Conservation (phyloP, 92 coral and sea anemone genomes). For the Actinostola sp. region DNA sequence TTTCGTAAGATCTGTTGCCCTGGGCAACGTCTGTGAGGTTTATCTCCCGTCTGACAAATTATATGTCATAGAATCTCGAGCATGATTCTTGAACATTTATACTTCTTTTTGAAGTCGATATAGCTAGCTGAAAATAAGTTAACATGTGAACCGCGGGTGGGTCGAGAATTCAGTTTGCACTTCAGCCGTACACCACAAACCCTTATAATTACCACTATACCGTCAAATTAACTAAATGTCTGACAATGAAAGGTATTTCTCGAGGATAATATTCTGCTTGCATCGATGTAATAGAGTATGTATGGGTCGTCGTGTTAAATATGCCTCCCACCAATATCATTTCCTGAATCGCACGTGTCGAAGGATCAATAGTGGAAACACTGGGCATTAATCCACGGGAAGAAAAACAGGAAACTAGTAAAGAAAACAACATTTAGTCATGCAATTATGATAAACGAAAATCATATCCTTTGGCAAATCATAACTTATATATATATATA, state of each 20-base stretch:
- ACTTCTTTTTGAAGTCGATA: too few species aligned
- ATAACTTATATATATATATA: too few species aligned
- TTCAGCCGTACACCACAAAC: too few species aligned
- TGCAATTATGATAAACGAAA: neutral
- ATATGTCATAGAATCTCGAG: too few species aligned
- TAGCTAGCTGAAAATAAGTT: too few species aligned
- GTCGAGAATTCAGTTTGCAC: too few species aligned
- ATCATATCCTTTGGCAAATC: neutral
- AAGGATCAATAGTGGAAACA: neutral
- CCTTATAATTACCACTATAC: too few species aligned
- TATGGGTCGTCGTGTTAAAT: neutral
- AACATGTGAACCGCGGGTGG: too few species aligned
- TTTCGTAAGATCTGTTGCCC: neutral
- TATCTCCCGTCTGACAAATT: too few species aligned
- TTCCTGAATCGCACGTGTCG: neutral
- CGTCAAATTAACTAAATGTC: neutral
- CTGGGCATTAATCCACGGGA: neutral
- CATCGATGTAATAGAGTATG: too few species aligned
- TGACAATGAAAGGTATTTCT: conserved; percentile 7
- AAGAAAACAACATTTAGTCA: neutral
- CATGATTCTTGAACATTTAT: too few species aligned
- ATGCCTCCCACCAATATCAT: neutral
- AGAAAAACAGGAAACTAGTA: conserved; percentile 6
- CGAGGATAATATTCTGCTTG: neutral
- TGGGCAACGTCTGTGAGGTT: too few species aligned